Percentiles rank a stretch among this genome's conserved stretches.
phyloP scores from a whole-genome alignment of 1,140 invertebrate genomes.

The Trachymyrmex septentrionalis region DNA sequence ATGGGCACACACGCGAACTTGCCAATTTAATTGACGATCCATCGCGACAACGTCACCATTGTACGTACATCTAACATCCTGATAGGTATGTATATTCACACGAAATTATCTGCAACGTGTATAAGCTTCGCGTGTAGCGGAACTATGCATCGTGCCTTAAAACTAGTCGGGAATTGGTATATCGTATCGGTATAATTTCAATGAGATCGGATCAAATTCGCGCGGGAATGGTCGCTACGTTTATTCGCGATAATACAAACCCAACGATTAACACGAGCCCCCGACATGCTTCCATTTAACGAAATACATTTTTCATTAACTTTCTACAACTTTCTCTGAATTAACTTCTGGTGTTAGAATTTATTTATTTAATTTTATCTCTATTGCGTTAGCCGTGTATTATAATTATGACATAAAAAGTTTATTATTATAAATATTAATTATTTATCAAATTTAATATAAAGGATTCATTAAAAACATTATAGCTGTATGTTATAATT shows the following conservation, averaged over 20 bases:
- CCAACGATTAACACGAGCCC: background rate
- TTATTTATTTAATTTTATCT: background rate
- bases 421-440: no score
- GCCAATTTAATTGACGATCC: slow-evolving; percentile 54
- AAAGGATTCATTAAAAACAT: no score
- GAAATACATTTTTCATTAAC: background rate
- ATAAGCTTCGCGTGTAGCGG: slow-evolving; percentile 3
- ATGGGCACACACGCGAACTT: slow-evolving; percentile 17
- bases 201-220: background rate
- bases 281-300: background rate
- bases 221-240: background rate
- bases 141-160: background rate
- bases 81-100: background rate
- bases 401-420: background rate
- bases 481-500: no score
- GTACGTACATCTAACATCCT: background rate
- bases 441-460: no score
- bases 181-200: slow-evolving; percentile 16
- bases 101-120: slow-evolving; percentile 40
- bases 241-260: slow-evolving; percentile 13
- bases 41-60: slow-evolving; percentile 3
- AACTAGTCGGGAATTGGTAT: slow-evolving; percentile 5
- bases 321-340: background rate
- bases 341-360: background rate
- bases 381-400: background rate